Evolutionary conservation across 2,113 vertebrate species (phyloP).

Genomic region (Bucco capensis): DNA sequence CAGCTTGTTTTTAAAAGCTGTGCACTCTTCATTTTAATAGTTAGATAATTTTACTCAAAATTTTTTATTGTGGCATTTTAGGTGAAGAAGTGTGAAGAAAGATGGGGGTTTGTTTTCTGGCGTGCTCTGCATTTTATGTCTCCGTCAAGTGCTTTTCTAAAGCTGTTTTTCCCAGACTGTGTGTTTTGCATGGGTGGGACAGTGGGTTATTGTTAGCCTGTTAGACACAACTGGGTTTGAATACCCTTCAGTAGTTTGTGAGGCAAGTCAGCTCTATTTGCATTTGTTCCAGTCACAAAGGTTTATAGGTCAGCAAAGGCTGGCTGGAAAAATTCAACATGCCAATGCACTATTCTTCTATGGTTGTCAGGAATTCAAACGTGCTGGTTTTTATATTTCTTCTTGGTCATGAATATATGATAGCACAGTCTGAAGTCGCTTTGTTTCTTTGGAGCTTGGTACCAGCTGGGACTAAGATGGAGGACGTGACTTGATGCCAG

Average conservation of each 20-base stretch:
- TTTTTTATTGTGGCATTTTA: not conserved
- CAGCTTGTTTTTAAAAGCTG: not conserved
- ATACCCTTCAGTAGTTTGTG: constrained; percentile 84
- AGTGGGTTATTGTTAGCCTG: constrained; percentile 83
- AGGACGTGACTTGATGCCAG: constrained; percentile 72
- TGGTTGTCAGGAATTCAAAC: constrained; percentile 72
- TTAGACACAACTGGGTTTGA: constrained; percentile 83
- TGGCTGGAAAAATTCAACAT: constrained; percentile 79
- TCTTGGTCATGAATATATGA: constrained; percentile 74
- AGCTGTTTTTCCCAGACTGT: constrained; percentile 74
- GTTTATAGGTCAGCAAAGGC: constrained; percentile 92
- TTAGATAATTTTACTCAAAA: not conserved
- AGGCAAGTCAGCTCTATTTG: constrained; percentile 93
- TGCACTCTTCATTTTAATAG: not conserved
- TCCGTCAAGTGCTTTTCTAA: constrained; percentile 70
- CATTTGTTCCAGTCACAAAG: constrained; percentile 96
- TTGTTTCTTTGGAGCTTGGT: constrained; percentile 70
- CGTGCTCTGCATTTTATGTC: constrained; percentile 42
- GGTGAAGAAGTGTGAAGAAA: constrained; percentile 25
- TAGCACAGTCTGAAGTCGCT: constrained; percentile 62
- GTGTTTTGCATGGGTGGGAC: constrained; percentile 76
- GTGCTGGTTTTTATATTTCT: constrained; percentile 70
- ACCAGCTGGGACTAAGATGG: constrained; percentile 77
- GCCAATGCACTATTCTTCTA: constrained; percentile 70
- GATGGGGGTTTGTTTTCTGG: not conserved